Percentiles rank a stretch among this genome's conserved stretches.
Conservation (phyloP, 2,888 invertebrate species). For the Cephalotes varians region DNA sequence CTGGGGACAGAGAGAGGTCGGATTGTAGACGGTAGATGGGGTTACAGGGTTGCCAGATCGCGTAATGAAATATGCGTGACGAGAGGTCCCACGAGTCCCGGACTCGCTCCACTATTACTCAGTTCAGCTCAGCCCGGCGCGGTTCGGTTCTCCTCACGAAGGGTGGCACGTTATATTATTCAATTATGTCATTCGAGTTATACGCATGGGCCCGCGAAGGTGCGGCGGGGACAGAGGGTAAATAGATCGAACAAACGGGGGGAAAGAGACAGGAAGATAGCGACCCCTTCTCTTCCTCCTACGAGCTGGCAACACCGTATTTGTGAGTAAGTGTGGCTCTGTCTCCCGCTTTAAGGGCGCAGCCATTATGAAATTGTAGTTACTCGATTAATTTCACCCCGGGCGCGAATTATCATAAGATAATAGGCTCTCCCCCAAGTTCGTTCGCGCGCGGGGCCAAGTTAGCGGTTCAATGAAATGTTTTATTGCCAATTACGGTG, state of each 20-base stretch:
- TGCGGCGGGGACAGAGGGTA: slow-evolving; percentile 52
- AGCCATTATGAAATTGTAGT: slow-evolving; percentile 83
- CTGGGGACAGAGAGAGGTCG: slow-evolving; percentile 42
- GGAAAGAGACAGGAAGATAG: slow-evolving; percentile 20
- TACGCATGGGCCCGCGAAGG: slow-evolving; percentile 78
- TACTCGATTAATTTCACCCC: slow-evolving; percentile 84
- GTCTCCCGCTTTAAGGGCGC: slow-evolving; percentile 42
- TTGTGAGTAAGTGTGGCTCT: slow-evolving; percentile 35
- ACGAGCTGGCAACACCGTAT: slow-evolving; percentile 52
- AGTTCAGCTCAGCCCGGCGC: slow-evolving; percentile 76
- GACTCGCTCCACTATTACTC: slow-evolving; percentile 80
- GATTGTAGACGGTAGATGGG: slow-evolving; percentile 64
- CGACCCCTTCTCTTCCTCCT: slow-evolving; percentile 43
- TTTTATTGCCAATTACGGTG: slow-evolving; percentile 74
- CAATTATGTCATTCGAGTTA: slow-evolving; percentile 85
- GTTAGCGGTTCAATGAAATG: slow-evolving; percentile 67
- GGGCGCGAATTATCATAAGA: slow-evolving; percentile 84
- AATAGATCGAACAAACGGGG: slow-evolving; percentile 24
- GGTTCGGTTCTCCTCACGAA: slow-evolving; percentile 72
- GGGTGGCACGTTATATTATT: slow-evolving; percentile 84
- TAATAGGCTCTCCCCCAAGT: slow-evolving; percentile 77
- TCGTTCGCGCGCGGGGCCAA: slow-evolving; percentile 40
- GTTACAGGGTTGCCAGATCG: slow-evolving; percentile 79
- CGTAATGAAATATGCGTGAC: slow-evolving; percentile 85
- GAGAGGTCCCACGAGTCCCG: slow-evolving; percentile 83